phyloP scores from a whole-genome alignment of 2,797 vertebrate species.

The Bradypodion pumilum region DNA sequence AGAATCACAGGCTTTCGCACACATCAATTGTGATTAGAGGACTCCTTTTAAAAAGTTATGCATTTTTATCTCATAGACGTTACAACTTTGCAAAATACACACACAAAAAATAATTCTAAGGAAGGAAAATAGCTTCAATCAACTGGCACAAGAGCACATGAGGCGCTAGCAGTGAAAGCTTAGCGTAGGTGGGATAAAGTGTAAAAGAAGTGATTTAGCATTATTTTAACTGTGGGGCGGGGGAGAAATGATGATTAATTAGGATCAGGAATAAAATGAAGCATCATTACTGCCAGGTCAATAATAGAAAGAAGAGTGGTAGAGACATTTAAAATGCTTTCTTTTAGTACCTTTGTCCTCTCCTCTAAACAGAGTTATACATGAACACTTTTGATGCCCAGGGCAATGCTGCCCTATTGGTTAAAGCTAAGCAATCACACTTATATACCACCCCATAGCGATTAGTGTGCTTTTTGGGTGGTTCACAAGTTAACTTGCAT shows the following conservation, averaged over 20 bases:
- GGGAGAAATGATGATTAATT: conserved; percentile 40
- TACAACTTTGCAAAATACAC: conserved; percentile 22
- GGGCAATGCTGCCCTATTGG: too few relatives aligned
- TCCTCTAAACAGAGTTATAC: too few relatives aligned
- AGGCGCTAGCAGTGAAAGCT: background rate
- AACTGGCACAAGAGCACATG: background rate
- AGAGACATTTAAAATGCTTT: background rate
- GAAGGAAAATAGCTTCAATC: background rate
- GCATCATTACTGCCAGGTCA: background rate
- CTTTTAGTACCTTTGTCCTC: background rate
- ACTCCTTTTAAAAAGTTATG: background rate
- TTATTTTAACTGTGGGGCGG: conserved; percentile 27
- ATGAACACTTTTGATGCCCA: too few relatives aligned
- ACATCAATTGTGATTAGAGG: conserved; percentile 13
- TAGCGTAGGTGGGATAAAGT: conserved; percentile 24
- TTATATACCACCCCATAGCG: too few relatives aligned
- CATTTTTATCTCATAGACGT: background rate
- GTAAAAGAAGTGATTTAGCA: conserved; percentile 28
- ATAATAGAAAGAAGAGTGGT: conserved; percentile 6
- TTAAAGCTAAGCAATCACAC: too few relatives aligned
- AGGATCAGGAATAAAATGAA: conserved; percentile 29
- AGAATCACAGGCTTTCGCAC: background rate
- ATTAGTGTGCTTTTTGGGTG: too few relatives aligned
- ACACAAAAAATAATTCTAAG: background rate
- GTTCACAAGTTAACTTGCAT: too few relatives aligned